phyloP scores from a whole-genome alignment of 2,888 invertebrate genomes.

The Boloria euphrosyne region DNA sequence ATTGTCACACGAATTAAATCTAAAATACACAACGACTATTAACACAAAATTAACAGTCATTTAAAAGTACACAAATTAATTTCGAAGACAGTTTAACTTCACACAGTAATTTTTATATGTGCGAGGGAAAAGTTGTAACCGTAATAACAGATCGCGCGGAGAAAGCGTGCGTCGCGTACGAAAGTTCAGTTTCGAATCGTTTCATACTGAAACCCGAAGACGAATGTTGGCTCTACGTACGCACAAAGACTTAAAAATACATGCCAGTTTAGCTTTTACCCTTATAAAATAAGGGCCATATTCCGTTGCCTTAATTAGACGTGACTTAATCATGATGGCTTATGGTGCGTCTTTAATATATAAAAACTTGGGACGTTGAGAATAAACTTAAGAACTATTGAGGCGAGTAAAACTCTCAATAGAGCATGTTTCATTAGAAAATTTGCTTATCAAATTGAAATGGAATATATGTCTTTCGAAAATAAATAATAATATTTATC shows the following conservation, averaged over 20 bases:
- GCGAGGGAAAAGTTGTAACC: conserved; percentile 27
- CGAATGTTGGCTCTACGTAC: conserved; percentile 15
- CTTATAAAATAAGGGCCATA: not conserved
- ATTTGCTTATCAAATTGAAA: conserved; percentile 4
- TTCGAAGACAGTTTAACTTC: conserved; percentile 3
- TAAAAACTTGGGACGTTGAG: conserved; percentile 24
- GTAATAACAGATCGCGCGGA: conserved; percentile 8
- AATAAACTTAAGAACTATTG: conserved; percentile 30
- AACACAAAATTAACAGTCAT: not conserved
- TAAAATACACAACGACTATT: not conserved
- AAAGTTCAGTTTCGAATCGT: conserved; percentile 49
- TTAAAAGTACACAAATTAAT: not conserved
- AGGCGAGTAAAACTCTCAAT: conserved; percentile 19
- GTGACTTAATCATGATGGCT: not conserved
- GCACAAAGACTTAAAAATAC: not conserved
- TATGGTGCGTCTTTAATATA: conserved; percentile 19
- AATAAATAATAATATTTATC: not conserved
- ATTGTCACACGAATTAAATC: too few relatives aligned
- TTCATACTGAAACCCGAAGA: conserved; percentile 49
- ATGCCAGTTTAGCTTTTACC: conserved; percentile 11
- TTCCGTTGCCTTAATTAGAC: not conserved
- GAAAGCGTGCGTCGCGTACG: conserved; percentile 50
- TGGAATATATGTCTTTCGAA: not conserved
- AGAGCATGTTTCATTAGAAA: conserved; percentile 7
- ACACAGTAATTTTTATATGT: conserved; percentile 16